Conservation (phyloP, 1,140 invertebrate species). For the Trypoxylus dichotomus region DNA sequence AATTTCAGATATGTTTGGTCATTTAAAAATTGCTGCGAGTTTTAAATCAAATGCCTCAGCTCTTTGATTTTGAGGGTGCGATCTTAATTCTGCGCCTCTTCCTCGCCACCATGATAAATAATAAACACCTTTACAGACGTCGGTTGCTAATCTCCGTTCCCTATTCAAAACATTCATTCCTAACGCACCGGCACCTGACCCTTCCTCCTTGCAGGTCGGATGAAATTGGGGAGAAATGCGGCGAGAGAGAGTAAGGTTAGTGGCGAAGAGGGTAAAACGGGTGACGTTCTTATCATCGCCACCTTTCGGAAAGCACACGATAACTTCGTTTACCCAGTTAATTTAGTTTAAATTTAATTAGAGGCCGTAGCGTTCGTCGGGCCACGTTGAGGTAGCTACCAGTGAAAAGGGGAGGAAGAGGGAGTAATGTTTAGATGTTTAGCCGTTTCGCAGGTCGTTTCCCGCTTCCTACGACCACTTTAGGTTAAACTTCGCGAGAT, state of each 20-base stretch:
- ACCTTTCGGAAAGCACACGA: slow-evolving; percentile 9
- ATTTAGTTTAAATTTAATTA: slow-evolving; percentile 25
- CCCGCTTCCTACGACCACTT: too few relatives aligned
- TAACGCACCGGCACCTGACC: neutral
- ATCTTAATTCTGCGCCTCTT: too few relatives aligned
- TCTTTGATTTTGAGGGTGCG: too few relatives aligned
- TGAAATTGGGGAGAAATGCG: too few relatives aligned
- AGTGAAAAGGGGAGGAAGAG: too few relatives aligned
- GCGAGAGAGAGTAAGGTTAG: neutral
- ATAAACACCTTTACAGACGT: neutral
- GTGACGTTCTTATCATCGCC: neutral
- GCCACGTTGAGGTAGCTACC: neutral
- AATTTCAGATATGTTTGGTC: too few relatives aligned
- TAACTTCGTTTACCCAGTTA: slow-evolving; percentile 24
- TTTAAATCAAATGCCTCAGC: too few relatives aligned
- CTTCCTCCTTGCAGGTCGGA: neutral
- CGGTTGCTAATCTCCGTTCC: neutral
- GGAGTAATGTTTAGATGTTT: too few relatives aligned
- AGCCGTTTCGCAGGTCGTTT: too few relatives aligned
- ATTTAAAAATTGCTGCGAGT: too few relatives aligned
- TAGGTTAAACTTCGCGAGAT: too few relatives aligned
- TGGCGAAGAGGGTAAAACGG: neutral
- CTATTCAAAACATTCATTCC: neutral
- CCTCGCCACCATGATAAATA: neutral
- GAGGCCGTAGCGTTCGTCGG: neutral